Base-by-base conservation (phyloP, 2,797 vertebrate genomes). In the Yasuhikotakia modesta region DNA sequence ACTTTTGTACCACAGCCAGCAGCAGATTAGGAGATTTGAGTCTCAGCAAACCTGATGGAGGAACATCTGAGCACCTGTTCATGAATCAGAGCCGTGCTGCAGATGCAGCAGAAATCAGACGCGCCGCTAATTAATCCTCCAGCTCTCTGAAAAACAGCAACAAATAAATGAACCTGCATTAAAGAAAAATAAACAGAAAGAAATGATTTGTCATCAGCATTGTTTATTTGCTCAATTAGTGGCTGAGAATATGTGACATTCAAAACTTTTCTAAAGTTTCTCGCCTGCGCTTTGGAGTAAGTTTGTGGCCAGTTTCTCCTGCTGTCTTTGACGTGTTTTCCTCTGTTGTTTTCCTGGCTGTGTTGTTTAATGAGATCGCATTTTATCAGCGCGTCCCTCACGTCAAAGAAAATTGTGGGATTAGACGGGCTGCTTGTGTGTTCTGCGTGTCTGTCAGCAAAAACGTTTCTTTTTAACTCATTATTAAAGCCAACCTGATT, bases 41-140 rank as follows among this genome's bases (percentile, higher is more conserved):
- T 86, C 84, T 87, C 83, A 85, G 60, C 87, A 84, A 85, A 86
- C 89, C 69, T 87, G 86, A 89, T 86, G 87, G 89, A 88, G 88
- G 85, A 71, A 73, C 80, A 83, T 88, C 78, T 83, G 85, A 77
- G 80, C 84, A 91, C 89, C 90, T 92, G 89, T 88, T 92, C 88
- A 87, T 91, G 92, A 90, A 92, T 92, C 90, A 90, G 86, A 81
- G 82, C 70, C 79, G 81, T 78, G 68, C 84, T 90, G 77, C 90
- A 91, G 91, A 92, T 93, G n/a, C n/a, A n/a, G 87, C 79, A 80
- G 86, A 82, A 81, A 87, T 90, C 88, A 89, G 86, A 81, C 82
- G 85, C 82, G 39, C 70, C 61, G 84, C 87, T 89, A 92, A 92
- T 92, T 89, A 91, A 89, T 88, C 84, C 84, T 88, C 82, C 75